These are phyloP conservation scores for Salvelinus alpinus DNA, from an alignment of 2,113 vertebrate species.

Conservation along the genomic window DNA sequence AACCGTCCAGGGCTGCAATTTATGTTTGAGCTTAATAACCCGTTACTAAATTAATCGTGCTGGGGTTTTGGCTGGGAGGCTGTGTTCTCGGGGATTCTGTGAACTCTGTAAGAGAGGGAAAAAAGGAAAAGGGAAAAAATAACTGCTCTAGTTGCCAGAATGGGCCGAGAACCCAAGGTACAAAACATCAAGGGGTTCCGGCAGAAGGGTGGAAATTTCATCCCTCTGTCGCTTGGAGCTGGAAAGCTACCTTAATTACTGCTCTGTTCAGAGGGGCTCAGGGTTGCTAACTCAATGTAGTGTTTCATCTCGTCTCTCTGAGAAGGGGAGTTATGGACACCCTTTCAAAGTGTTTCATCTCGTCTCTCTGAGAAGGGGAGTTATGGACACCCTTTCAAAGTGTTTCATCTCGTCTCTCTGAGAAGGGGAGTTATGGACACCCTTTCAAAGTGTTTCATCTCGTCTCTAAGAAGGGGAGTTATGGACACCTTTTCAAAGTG, in stretches of 20 bases:
- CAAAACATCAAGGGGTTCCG: constrained; percentile 54
- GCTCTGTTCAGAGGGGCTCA: constrained; percentile 9
- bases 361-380: no score
- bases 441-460: no score
- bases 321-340: no score
- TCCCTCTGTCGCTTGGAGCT: constrained; percentile 45
- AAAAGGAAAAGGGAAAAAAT: neutral
- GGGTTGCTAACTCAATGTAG: constrained; percentile 20
- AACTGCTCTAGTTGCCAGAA: constrained; percentile 30
- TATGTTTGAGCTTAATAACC: constrained; percentile 84
- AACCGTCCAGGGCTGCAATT: constrained; percentile 87
- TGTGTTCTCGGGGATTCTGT: constrained; percentile 41
- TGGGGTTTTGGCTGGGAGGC: constrained; percentile 86
- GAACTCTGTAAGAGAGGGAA: constrained; percentile 35
- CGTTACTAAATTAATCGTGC: constrained; percentile 86
- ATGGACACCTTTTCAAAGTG: no score
- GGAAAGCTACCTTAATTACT: constrained; percentile 52
- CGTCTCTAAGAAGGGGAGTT: no score
- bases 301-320: neutral
- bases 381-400: no score
- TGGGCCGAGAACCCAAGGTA: constrained; percentile 39
- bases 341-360: neutral
- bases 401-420: no score
- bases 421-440: no score
- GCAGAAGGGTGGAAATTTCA: constrained; percentile 51